Base-by-base conservation (phyloP, 2,888 invertebrate genomes). In the Listrodromus nycthemerus region DNA sequence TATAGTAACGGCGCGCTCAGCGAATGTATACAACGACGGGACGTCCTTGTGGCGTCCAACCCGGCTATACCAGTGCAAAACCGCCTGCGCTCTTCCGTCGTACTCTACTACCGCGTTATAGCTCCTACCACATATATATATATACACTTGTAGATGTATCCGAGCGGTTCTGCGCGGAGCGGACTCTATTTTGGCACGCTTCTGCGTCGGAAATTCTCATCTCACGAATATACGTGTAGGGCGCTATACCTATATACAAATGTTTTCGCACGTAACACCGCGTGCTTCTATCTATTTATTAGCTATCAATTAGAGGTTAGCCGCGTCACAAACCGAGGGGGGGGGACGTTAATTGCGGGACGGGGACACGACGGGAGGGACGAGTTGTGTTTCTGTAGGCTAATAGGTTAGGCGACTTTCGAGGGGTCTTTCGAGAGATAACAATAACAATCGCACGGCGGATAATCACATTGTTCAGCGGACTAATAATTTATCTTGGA, bases 241-340 rank as follows among this genome's bases (percentile, higher is more conserved):
- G 27, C 27, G 24, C 19, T 50, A 78, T 13, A 45, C 16, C n/a
- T 33, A 33, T 21, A 45, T 13, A 71, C 10, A 71, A 37, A 58
- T 55, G 52, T 45, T 58, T 75, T 70, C 21, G 33, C 37, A 61
- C 58, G 30, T 55, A 65, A 61, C 27, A 66, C 55, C 70, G 66
- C 55, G 45, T 58, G 48, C 61, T 69, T 50, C 50, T 50, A 52
- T 65, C 69, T 80, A 81, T 84, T 84, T 84, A 84, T 84, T 84
- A 84, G 84, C 80, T 74, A 84, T 81, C 84, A 84, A 84, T 84
- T 84, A 81, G 84, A 74, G 78, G 50, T 70, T 70, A 55, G 74
- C 65, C 80, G 63, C 81, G 41, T 63, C 37, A 19, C 67, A 76
- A 19, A 27, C 27, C 27, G 16, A 37, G 58, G 55, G 74, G 27